Evolutionary conservation across 2,888 invertebrate species (phyloP), one percentile per base, ranked within the genome.

Genomic region (Andrena bucephala): DNA sequence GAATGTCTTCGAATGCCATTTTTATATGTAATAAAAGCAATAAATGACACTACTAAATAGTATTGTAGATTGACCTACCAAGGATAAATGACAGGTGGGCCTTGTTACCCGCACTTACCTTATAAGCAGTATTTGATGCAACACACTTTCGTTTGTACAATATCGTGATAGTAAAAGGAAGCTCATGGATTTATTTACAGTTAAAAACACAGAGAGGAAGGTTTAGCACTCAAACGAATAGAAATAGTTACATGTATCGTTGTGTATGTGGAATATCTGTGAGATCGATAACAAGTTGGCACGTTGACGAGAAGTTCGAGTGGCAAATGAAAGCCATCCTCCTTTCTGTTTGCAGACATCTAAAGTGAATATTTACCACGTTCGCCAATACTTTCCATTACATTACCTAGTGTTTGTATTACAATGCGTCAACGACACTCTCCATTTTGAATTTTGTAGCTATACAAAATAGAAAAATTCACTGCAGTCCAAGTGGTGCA

Each of bases 281-380:
- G 33, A 24, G 16, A n/a, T 50, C 60, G 62, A 62, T 52, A 75
- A 52, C 68, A 62, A 33, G 52, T 52, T 63, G 62, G 42, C 69
- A 69, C 62, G 36, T 29, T 60, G 33, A 54, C 52, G 75, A 62
- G 67, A 69, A 75, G 52, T 69, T 69, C 52, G 24, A 75, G 62
- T 62, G 62, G 68, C 13, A 29, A 75, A 60, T 52, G 36, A 69
- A 75, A 62, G 75, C 52, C 33, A 52, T 62, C 33, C 36, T 31
- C 50, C 36, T 50, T 62, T 60, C 68, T 62, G 29, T 69, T 75
- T 69, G 36, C 52, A 60, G n/a, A 59, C 59, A 33, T 75, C 10
- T 20, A 50, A 75, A 50, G 42, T 59, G 68, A 31, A 31, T 60
- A 48, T 50, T 75, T 42, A 27, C n/a, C 24, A 29, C 13, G 24